Percentiles rank a stretch among this genome's conserved stretches.
Evolutionary conservation across 2,113 vertebrate species (phyloP).

Genomic region (Pristiophorus japonicus): DNA sequence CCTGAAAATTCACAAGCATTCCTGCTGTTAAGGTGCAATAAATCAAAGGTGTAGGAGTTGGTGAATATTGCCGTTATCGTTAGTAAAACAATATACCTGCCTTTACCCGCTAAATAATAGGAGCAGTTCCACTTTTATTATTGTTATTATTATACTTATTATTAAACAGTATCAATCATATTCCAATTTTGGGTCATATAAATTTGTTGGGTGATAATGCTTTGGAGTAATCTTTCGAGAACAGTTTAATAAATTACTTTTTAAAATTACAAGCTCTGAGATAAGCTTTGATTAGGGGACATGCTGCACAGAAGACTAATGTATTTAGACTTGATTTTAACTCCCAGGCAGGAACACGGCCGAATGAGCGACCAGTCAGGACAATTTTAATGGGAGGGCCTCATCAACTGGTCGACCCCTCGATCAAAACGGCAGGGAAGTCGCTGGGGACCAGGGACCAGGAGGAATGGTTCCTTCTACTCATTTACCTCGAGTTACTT

Average conservation of each 20-base stretch:
- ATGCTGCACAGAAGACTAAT: not conserved
- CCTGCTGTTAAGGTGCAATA: not conserved
- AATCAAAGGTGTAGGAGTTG: not conserved
- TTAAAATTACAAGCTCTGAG: not conserved
- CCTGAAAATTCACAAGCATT: not conserved
- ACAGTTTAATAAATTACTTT: not conserved
- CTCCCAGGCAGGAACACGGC: not conserved
- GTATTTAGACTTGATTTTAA: not conserved
- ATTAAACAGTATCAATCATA: not conserved
- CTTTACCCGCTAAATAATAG: not conserved
- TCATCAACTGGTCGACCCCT: not conserved
- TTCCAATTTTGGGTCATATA: not conserved
- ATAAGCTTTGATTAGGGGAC: not conserved
- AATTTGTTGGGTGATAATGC: too few relatives aligned
- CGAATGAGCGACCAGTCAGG: too few relatives aligned
- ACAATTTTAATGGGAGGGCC: not conserved
- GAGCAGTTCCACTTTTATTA: not conserved
- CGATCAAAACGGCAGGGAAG: not conserved
- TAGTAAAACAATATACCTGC: not conserved
- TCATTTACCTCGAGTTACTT: not conserved
- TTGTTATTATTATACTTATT: too few relatives aligned
- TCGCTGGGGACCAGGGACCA: not conserved
- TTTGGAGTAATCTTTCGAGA: not conserved
- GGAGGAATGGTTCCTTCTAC: not conserved
- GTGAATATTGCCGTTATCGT: not conserved